Conservation (phyloP, 2,113 vertebrate genomes). For the Pachyramphus minor region DNA sequence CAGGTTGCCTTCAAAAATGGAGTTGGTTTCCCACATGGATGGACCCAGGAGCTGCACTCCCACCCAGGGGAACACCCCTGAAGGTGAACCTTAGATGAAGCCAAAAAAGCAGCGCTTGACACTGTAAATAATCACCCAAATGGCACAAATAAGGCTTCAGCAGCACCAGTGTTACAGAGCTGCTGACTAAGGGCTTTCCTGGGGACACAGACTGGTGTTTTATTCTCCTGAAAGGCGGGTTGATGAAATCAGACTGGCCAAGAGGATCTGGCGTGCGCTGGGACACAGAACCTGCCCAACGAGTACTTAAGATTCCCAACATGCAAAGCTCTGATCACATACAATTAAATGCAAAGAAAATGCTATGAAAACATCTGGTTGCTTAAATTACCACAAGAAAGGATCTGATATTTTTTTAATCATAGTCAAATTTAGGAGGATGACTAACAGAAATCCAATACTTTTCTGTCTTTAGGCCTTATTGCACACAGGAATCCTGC, state of each 20-base stretch:
- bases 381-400: slow-evolving; percentile 34
- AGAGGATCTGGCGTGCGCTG: not conserved
- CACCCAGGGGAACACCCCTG: not conserved
- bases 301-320: slow-evolving; percentile 10
- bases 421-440: not conserved
- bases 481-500: not conserved
- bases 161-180: not conserved
- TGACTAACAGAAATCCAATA: not conserved
- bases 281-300: slow-evolving; percentile 22
- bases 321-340: not conserved
- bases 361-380: slow-evolving; percentile 7
- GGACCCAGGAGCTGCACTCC: too few species aligned
- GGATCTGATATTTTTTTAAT: slow-evolving; percentile 1
- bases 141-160: not conserved
- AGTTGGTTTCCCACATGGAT: not conserved
- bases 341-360: slow-evolving; percentile 43
- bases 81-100: not conserved
- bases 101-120: not conserved
- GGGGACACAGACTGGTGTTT: not conserved
- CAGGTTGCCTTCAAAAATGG: not conserved
- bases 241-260: not conserved
- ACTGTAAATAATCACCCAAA: not conserved
- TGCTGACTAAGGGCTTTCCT: not conserved
- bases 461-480: slow-evolving; percentile 3
- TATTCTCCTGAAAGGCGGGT: slow-evolving; percentile 2